A percentile compares a stretch with the other conserved stretches of the same genome.
Conservation (phyloP, 2,888 invertebrate species). For the Drosophila phalerata region DNA sequence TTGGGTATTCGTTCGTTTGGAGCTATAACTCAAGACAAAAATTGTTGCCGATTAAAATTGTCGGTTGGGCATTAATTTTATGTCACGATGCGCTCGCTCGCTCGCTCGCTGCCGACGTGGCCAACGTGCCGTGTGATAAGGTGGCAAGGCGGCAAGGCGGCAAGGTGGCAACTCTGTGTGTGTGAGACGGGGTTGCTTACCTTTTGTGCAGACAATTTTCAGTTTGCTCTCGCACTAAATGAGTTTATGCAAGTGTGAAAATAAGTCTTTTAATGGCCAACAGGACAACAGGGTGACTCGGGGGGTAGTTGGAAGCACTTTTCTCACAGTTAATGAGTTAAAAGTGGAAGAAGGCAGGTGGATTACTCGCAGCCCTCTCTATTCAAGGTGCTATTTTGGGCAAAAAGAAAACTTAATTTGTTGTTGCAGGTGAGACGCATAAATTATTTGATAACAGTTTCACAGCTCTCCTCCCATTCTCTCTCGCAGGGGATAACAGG, state of each 20-base stretch:
- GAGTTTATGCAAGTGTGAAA: slow-evolving; percentile 82
- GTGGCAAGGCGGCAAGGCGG: background rate
- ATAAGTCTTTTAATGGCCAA: slow-evolving; percentile 80
- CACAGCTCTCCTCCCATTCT: slow-evolving; percentile 21
- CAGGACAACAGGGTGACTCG: slow-evolving; percentile 6
- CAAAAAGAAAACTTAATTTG: slow-evolving; percentile 74
- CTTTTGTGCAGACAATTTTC: slow-evolving; percentile 60
- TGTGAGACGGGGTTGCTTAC: slow-evolving; percentile 5
- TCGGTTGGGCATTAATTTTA: slow-evolving; percentile 83
- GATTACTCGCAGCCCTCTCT: slow-evolving; percentile 59
- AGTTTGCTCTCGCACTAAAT: slow-evolving; percentile 71
- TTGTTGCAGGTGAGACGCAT: slow-evolving; percentile 78
- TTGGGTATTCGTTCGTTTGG: slow-evolving; percentile 29
- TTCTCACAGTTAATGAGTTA: slow-evolving; percentile 72
- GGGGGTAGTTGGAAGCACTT: slow-evolving; percentile 35
- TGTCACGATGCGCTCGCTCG: slow-evolving; percentile 77
- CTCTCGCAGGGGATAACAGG: background rate
- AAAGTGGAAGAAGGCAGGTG: slow-evolving; percentile 75
- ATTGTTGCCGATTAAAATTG: slow-evolving; percentile 83
- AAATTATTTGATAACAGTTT: slow-evolving; percentile 80
- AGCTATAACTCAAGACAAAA: slow-evolving; percentile 79
- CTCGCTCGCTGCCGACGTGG: slow-evolving; percentile 27
- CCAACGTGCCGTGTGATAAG: slow-evolving; percentile 16
- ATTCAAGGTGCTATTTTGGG: slow-evolving; percentile 30
- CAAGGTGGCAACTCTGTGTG: background rate